Percentiles rank a stretch among this genome's conserved stretches.
Conservation (phyloP, 1,140 invertebrate genomes). For the Euschistus heros region DNA sequence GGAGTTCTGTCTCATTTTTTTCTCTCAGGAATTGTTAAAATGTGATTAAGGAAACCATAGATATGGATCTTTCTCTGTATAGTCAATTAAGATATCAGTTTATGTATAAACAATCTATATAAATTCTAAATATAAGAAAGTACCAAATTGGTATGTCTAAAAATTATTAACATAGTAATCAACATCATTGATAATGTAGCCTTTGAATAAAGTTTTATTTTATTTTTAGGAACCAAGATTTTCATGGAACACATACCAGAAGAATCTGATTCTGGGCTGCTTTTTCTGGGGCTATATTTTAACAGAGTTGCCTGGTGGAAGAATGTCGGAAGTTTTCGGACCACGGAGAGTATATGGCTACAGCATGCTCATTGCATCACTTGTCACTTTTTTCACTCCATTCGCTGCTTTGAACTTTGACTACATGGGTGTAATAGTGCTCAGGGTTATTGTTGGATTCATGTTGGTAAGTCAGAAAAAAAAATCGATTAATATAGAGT, state of each 20-base stretch:
- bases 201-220: too few relatives aligned
- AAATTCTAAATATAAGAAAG: too few relatives aligned
- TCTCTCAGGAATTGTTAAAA: too few relatives aligned
- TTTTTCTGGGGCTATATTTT: slow-evolving; percentile 87
- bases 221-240: slow-evolving; percentile 34
- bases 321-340: slow-evolving; percentile 71
- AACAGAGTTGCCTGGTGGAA: slow-evolving; percentile 77
- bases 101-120: too few relatives aligned
- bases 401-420: slow-evolving; percentile 48
- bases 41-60: too few relatives aligned
- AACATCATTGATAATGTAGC: too few relatives aligned
- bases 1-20: too few relatives aligned
- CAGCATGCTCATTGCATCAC: slow-evolving; percentile 69
- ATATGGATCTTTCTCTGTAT: too few relatives aligned
- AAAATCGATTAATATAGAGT: too few relatives aligned
- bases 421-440: slow-evolving; percentile 47
- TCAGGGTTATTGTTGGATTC: slow-evolving; percentile 58
- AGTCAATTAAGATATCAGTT: too few relatives aligned
- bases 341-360: slow-evolving; percentile 71
- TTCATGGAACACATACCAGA: slow-evolving; percentile 56
- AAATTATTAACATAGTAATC: too few relatives aligned
- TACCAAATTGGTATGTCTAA: too few relatives aligned
- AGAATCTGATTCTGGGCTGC: slow-evolving; percentile 67
- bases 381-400: slow-evolving; percentile 73
- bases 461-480: slow-evolving; percentile 42